phyloP scores from a whole-genome alignment of 2,888 invertebrate species.

The Caradrina kadenii region DNA sequence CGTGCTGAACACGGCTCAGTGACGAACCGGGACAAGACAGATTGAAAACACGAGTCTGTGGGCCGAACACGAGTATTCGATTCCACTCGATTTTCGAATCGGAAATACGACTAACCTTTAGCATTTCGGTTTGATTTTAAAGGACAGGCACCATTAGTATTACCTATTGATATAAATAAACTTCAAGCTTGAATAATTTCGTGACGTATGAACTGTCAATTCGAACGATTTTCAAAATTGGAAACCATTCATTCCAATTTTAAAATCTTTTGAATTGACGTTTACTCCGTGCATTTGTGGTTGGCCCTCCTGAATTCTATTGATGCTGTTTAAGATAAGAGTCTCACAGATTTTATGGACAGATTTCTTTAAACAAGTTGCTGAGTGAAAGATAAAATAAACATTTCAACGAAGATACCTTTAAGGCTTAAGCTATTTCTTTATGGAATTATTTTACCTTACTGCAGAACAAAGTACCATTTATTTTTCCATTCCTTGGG shows the following conservation, averaged over 20 bases:
- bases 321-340: constrained; percentile 5
- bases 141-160: too few relatives aligned
- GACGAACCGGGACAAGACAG: constrained; percentile 25
- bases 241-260: too few relatives aligned
- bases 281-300: not conserved
- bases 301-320: constrained; percentile 46
- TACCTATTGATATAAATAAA: too few relatives aligned
- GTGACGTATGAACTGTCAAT: too few relatives aligned
- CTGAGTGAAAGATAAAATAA: not conserved
- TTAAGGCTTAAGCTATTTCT: too few relatives aligned
- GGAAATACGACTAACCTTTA: too few relatives aligned
- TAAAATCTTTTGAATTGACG: too few relatives aligned
- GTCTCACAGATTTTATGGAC: not conserved
- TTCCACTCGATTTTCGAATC: too few relatives aligned
- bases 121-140: too few relatives aligned
- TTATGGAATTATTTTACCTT: not conserved
- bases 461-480: not conserved
- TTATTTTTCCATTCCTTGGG: not conserved
- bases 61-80: too few relatives aligned
- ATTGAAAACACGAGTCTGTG: constrained; percentile 26
- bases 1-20: constrained; percentile 27
- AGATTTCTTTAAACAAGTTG: not conserved
- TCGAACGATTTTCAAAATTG: too few relatives aligned
- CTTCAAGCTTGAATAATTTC: too few relatives aligned
- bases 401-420: not conserved